Percentiles rank a stretch among this genome's conserved stretches.
Conservation (phyloP, 1,140 invertebrate species). For the Helicoverpa armigera region DNA sequence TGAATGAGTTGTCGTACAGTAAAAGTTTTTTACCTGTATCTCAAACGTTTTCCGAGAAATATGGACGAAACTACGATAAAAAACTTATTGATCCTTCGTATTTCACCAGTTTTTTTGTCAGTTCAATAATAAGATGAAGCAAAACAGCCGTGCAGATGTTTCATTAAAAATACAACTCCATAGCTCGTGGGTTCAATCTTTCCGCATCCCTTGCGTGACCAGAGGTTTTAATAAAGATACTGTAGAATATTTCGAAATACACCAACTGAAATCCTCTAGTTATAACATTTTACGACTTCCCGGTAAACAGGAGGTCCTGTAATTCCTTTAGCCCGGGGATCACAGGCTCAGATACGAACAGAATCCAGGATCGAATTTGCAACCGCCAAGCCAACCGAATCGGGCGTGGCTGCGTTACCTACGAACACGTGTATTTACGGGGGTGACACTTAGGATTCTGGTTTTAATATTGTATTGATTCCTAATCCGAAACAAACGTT, state of each 20-base stretch:
- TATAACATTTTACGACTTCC: neutral
- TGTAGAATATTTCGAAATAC: neutral
- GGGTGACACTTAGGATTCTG: neutral
- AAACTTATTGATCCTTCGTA: neutral
- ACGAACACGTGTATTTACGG: no score
- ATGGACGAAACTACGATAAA: neutral
- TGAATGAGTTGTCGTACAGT: no score
- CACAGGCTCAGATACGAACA: neutral
- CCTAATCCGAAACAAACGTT: no score
- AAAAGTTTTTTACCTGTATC: no score
- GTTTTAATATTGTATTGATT: no score
- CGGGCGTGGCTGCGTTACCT: constrained; percentile 2
- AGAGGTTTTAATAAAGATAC: neutral
- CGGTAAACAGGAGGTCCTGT: neutral
- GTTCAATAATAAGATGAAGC: neutral
- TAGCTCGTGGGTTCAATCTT: neutral
- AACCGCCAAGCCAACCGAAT: neutral
- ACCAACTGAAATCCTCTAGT: neutral
- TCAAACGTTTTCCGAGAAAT: no score
- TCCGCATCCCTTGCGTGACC: neutral
- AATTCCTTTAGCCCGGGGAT: constrained; percentile 19
- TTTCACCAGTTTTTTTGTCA: neutral
- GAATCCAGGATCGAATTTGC: constrained; percentile 2
- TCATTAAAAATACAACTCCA: constrained; percentile 13
- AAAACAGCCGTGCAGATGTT: neutral